Evolutionary conservation across 2,113 vertebrate species (phyloP).

Genomic region (Alouatta palliata): DNA sequence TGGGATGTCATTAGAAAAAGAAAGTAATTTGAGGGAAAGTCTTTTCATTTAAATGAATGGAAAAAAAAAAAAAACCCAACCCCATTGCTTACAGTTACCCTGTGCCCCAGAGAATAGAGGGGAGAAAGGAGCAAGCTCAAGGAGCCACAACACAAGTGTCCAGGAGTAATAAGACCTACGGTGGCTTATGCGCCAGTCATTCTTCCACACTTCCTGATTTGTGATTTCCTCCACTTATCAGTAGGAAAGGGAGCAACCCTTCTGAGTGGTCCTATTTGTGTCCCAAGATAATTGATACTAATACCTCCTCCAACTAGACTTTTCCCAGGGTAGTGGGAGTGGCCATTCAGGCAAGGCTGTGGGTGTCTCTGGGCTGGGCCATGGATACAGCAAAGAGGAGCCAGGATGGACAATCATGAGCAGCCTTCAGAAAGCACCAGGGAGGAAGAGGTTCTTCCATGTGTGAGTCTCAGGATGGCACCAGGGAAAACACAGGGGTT

Average conservation of each 20-base stretch:
- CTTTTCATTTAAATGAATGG: slow-evolving; percentile 45
- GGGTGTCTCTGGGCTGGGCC: background rate
- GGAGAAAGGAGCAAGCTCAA: background rate
- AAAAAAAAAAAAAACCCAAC: background rate
- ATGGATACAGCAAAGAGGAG: background rate
- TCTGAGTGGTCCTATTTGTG: background rate
- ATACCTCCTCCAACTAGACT: background rate
- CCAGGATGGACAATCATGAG: background rate
- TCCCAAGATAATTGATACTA: background rate
- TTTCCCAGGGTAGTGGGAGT: background rate
- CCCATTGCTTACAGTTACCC: background rate
- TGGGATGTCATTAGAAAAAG: background rate
- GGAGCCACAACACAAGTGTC: background rate
- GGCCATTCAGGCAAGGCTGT: background rate
- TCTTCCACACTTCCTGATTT: background rate
- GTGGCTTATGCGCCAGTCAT: background rate
- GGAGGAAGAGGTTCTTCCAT: background rate
- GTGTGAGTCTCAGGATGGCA: background rate
- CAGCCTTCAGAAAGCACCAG: background rate
- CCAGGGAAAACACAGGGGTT: background rate
- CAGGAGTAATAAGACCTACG: background rate
- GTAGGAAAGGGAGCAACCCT: background rate
- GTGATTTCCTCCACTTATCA: background rate
- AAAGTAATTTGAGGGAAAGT: slow-evolving; percentile 30
- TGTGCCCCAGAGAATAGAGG: background rate